Base-by-base conservation (phyloP, 2,797 vertebrate species). In the Anabacerthia variegaticeps region DNA sequence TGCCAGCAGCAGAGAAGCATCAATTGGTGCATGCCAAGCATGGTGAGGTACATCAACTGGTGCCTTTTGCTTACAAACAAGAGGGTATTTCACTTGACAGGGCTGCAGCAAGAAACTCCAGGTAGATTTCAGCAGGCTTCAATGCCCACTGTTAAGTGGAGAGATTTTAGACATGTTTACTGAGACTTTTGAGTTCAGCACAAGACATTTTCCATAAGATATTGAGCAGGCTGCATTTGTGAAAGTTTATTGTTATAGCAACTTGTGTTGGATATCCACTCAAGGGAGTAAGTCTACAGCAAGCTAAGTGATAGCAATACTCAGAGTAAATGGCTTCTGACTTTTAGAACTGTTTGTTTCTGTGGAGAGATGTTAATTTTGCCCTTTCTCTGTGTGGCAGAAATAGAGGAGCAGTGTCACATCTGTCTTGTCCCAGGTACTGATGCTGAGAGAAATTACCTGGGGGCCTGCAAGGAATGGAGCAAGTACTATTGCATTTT, bases 51-150 rank as follows among this genome's bases (percentile, higher is more conserved):
- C 1, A 1, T 92, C 81, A 84, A 55, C 51, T 7, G 0, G 20
- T 36, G 82, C 55, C 48, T 92, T 77, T 27, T 18, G 30, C 79
- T 82, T 48, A 71, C 67, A 56, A 39, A 34, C 1, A 3, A 43
- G 68, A 85, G 21, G 15, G 8, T 43, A 9, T 94, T 95, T 85
- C 76, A 24, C 49, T 65, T 93, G 80, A 46, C 79, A 78, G 51
- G 46, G 37, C 87, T 85, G 34, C 55, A 88, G 58, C 17, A 46
- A 48, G 75, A 93, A 66, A 43, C 6, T 75, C 34, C 59, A 27
- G 26, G 23, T 72, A 34, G 85, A 74, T 89, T 92, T 85, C 61
- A 89, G 56, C 62, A 82, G 69, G 52, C 61, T 83, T 84, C 67
- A 65, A 9, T 62, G 85, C 43, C 58, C 37, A 23, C 8, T 36